Evolutionary conservation across 2,888 invertebrate species (phyloP), one percentile per base, ranked within the genome.

Genomic region (Phyllotreta striolata): DNA sequence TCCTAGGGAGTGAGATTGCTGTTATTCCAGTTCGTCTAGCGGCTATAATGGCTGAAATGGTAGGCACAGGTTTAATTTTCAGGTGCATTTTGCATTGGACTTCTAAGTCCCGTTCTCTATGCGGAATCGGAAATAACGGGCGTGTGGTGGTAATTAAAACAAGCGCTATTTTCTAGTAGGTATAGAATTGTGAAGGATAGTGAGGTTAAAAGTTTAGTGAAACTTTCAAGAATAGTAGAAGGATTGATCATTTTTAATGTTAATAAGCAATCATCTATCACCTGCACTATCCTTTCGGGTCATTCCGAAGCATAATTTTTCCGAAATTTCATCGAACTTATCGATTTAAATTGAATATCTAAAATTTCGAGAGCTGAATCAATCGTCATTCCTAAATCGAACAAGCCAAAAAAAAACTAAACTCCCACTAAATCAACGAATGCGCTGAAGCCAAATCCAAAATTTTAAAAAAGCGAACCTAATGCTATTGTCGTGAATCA

Each of bases 391-490:
- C 24, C 24, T 41, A 41, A 49, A 35, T 49, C 37, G 37, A 37
- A 52, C 38, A 52, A 52, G 52, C 52, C 10, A 52, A 12, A 6
- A 7, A n/a, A 47, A 14, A 12, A 14, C 14, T 24, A 57, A 9
- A 24, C 34, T 39, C 39, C 6, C n/a, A 38, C 12, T 49, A 46
- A 24, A 54, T 12, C 35, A 13, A 10, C 10, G 6, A 52, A 46
- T 49, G 55, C 62, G n/a, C 35, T n/a, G 40, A 62, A 62, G 62
- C 62, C 47, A 55, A 46, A 49, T 54, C 24, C 35, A 62, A 59
- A 57, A 47, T 47, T 12, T 37, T 38, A 47, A 37, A 37, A 13
- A 56, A 46, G 57, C 57, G 9, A 34, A 12, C 52, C 39, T 38
- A 41, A 41, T 41, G 41, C 39, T 14, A 47, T 47, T 47, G 2